Evolutionary conservation across 2,797 vertebrate genomes (phyloP).

Genomic region (Hapalemur alaotrensis): DNA sequence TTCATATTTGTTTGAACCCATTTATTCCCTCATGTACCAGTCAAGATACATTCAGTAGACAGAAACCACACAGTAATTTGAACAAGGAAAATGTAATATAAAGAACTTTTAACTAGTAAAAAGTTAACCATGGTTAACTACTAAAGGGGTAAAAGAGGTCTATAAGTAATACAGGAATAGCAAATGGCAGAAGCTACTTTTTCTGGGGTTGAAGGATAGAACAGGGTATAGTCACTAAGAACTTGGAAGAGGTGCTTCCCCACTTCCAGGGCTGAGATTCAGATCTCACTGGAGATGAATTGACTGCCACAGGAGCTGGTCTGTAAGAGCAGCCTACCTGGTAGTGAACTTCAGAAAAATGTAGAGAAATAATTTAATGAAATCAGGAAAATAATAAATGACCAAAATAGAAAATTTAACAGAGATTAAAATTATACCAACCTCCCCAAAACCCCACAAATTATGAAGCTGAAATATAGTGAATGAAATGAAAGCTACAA

Average conservation of each 20-base stretch:
- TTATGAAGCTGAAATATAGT: background rate
- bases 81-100: background rate
- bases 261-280: background rate
- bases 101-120: background rate
- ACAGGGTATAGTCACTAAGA: background rate
- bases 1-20: background rate
- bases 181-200: background rate
- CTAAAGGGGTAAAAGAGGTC: background rate
- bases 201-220: background rate
- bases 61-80: conserved; percentile 9
- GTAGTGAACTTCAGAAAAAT: background rate
- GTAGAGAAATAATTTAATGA: background rate
- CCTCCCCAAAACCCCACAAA: background rate
- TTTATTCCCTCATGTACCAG: background rate
- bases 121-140: background rate
- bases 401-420: background rate
- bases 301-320: background rate
- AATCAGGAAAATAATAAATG: background rate
- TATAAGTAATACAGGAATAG: background rate
- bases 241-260: background rate
- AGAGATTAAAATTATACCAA: background rate
- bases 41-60: background rate
- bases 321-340: background rate
- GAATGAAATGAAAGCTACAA: background rate
- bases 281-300: background rate